A percentile compares a stretch with the other conserved stretches of the same genome.
phyloP scores from a whole-genome alignment of 1,140 invertebrate species.

The Drosophila subpulchrella region DNA sequence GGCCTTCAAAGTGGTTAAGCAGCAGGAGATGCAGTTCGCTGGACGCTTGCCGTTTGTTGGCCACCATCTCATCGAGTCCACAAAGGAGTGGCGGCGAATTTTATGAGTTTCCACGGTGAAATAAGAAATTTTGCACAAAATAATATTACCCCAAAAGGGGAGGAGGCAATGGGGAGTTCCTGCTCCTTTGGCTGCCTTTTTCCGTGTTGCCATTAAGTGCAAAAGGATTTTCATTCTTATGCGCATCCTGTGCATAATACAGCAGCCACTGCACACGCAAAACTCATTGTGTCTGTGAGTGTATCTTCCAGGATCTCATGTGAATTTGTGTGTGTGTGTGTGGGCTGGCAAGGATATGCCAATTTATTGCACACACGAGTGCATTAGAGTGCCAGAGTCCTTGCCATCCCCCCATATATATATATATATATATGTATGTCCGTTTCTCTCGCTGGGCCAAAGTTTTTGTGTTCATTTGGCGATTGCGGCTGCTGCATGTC shows the following conservation, averaged over 20 bases:
- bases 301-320: constrained; percentile 8
- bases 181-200: constrained; percentile 40
- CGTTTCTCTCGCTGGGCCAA: constrained; percentile 29
- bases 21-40: constrained; percentile 57
- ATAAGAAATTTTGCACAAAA: constrained; percentile 79
- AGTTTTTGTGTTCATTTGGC: constrained; percentile 83
- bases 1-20: constrained; percentile 74
- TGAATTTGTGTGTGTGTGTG: constrained; percentile 13
- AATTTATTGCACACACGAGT: constrained; percentile 83
- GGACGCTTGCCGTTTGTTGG: constrained; percentile 40
- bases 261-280: constrained; percentile 73
- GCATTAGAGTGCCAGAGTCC: constrained; percentile 73
- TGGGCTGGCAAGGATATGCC: constrained; percentile 73
- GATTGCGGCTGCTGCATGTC: constrained; percentile 82
- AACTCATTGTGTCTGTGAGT: constrained; percentile 62
- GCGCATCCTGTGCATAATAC: constrained; percentile 82
- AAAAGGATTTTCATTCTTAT: constrained; percentile 83
- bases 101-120: constrained; percentile 77
- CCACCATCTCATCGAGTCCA: constrained; percentile 58
- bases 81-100: constrained; percentile 67
- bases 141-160: constrained; percentile 64
- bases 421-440: background rate
- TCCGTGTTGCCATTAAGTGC: constrained; percentile 82
- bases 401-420: constrained; percentile 7
- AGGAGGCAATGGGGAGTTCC: constrained; percentile 1